Base-by-base conservation (phyloP, 2,113 vertebrate genomes). In the Pachypanchax playfairii region DNA sequence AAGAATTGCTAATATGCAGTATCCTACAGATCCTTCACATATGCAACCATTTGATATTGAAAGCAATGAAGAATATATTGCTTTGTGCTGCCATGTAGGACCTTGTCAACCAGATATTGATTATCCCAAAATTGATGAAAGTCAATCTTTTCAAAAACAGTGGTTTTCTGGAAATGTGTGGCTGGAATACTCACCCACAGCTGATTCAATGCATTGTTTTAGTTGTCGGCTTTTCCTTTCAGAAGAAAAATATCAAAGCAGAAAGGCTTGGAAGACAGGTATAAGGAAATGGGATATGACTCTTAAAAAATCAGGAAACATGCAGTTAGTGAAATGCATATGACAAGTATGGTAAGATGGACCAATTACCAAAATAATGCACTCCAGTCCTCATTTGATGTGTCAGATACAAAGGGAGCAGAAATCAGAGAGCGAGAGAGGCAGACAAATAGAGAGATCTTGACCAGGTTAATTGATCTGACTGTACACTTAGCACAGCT, bases 301-400 rank as follows among this genome's bases (percentile, higher is more conserved):
- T 43, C 42, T 42, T 43, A 43, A 43, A 43, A 43, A 43, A 43
- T 43, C 4, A 11, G 21, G 42, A 18, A 43, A 21, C 42, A 20
- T 10, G 20, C 42, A 6, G 10, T 43, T 20, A 43, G 18, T 11
- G 18, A 43, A 20, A 21, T 43, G 5, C 42, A 43, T 10, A 21
- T 43, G 42, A 43, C n/a, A 43, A 43, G 42, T 10, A 43, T 43
- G 42, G 42, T 43, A 2, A 43, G 42, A 11, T 43, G 42, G 42
- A 43, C 42, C 42, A 20, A 18, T 21, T 43, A 11, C 42, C 18
- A 43, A 21, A 21, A 43, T 7, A 43, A 43, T 18, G 4, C 18
- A 8, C 42, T 43, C 8, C 18, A 43, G 42, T 21, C 42, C 21
- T 5, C 18, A 21, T 43, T 43, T 43, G 42, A 43, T 21, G 42